Conservation (phyloP, 2,113 vertebrate species). For the Bos indicus region DNA sequence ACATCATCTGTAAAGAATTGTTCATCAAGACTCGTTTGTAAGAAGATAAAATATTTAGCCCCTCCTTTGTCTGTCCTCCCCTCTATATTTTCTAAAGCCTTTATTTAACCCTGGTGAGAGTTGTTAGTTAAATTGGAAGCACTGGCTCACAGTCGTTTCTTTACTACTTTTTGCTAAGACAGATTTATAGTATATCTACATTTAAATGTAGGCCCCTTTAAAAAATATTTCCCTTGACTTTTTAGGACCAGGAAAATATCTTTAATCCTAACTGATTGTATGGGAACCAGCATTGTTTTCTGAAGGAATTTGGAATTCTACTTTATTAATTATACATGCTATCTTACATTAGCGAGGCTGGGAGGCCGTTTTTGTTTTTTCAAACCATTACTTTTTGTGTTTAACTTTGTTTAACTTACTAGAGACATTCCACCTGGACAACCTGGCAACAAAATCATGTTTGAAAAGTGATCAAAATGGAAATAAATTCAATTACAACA, state of each 20-base stretch:
- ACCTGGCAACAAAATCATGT: background rate
- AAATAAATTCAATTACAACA: background rate
- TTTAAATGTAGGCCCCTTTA: background rate
- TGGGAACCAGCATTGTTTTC: background rate
- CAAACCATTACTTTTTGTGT: background rate
- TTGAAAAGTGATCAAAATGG: slow-evolving; percentile 26
- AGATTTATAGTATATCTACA: background rate
- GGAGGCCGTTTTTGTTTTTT: background rate
- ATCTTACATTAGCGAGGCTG: background rate
- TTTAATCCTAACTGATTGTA: background rate
- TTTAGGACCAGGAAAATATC: background rate
- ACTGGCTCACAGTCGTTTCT: background rate
- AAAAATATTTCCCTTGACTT: background rate
- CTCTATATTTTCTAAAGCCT: background rate
- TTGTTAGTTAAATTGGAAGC: slow-evolving; percentile 40
- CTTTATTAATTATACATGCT: background rate
- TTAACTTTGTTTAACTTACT: slow-evolving; percentile 16
- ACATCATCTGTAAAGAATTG: slow-evolving; percentile 69
- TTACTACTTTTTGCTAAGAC: background rate
- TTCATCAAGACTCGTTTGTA: slow-evolving; percentile 71
- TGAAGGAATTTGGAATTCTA: background rate
- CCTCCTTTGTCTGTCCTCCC: slow-evolving; percentile 43
- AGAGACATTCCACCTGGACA: slow-evolving; percentile 14
- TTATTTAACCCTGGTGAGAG: background rate
- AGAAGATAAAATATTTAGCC: slow-evolving; percentile 70